Evolutionary conservation across 2,888 invertebrate species (phyloP).

Genomic region (Pogonocherus hispidulus): DNA sequence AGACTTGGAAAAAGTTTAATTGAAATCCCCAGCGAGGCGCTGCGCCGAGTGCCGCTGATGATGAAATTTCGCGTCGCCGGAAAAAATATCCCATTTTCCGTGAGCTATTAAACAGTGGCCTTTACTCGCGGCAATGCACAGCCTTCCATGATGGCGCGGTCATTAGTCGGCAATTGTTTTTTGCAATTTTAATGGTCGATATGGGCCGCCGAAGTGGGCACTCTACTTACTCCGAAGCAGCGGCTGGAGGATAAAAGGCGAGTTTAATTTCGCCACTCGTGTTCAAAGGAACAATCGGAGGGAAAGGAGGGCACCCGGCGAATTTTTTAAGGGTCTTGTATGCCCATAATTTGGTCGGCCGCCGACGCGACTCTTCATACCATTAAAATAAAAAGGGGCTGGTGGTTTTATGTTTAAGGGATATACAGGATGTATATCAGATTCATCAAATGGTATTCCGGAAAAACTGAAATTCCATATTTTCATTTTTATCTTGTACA

Average conservation of each 20-base stretch:
- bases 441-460: too few relatives aligned
- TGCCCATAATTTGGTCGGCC: not conserved
- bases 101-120: not conserved
- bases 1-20: not conserved
- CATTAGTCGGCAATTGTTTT: not conserved
- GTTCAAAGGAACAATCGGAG: not conserved
- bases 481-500: too few relatives aligned
- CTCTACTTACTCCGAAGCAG: not conserved
- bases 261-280: not conserved
- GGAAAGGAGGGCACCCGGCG: not conserved
- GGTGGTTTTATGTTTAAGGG: too few relatives aligned
- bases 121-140: not conserved
- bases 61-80: not conserved
- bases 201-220: not conserved
- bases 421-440: too few relatives aligned
- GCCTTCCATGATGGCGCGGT: not conserved
- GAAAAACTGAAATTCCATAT: too few relatives aligned
- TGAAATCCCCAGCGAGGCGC: not conserved
- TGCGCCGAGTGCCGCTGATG: not conserved
- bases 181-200: not conserved
- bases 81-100: not conserved
- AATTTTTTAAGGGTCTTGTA: not conserved
- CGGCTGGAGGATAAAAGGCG: not conserved
- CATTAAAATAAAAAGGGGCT: too few relatives aligned
- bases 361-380: too few relatives aligned